Evolutionary conservation across 92 coral and sea anemone genomes (phyloP), one percentile per base, ranked within the genome.

Genomic region (Porites rus): DNA sequence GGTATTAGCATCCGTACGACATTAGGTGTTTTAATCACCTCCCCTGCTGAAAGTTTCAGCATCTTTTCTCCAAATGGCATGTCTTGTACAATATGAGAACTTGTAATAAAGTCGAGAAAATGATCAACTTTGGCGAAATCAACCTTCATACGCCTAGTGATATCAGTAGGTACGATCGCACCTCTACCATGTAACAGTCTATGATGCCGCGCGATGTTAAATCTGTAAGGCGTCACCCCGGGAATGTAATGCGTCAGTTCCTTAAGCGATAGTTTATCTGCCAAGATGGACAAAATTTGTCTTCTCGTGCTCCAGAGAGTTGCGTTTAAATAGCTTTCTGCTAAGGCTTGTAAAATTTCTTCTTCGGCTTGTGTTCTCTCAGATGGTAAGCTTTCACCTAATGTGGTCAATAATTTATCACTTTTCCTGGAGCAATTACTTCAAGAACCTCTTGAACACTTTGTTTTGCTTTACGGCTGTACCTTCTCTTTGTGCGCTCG

Each of bases 61-160:
- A 86, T 59, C 43, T 81, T 82, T 72, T 91, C 91, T 16, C 91
- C 93, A 90, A 86, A 86, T 13, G 88, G 91, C 82, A 90, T 18
- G 77, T 90, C 91, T 81, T 87, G 93, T 18, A 91, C 79, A 50
- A 91, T 66, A 43, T 91, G 22, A 87, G 86, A 66, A 24, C 93
- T 91, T 76, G 93, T 87, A 28, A 91, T 91, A 71, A 91, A 91
- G 43, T 24, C 43, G 24, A 87, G 87, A 67, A 87, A 87, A 80
- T 51, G 90, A 80, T 87, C 87, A 3, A 80, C 80, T 51, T 87
- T 65, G 1, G 84, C 86, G 3, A 62, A 74, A 46, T 76, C 72
- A 59, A 87, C 90, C 59, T 31, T 81, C 90, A 87, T 87, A 75
- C 90, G 84, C 51, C 80, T 69, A 11, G 90, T 52, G 6, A 56